Evolutionary conservation across 1,140 invertebrate genomes (phyloP), one percentile per base, ranked within the genome.

Genomic region (Atta cephalotes): DNA sequence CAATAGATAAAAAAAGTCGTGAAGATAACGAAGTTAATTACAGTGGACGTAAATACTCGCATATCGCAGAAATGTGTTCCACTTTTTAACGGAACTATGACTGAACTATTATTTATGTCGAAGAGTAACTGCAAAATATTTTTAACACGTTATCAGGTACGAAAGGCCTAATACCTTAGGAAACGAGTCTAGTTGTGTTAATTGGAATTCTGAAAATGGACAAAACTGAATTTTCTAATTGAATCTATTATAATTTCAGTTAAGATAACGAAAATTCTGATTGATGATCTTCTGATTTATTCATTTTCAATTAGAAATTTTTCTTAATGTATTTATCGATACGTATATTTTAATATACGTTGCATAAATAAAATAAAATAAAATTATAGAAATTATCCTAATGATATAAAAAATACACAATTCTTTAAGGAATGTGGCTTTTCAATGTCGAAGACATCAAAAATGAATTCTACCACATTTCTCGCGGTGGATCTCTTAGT

Each of bases 11-110:
- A 84, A 51, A 84, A 84, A 51, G 14, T 35, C 5, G 14, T 9
- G 56, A 49, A 84, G 80, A 84, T 84, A 84, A 84, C 80, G 12
- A 35, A 62, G 80, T 74, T 62, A 76, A 76, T 84, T 63, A 65
- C 56, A 5, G 70, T n/a, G 56, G 18, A 18, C 80, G 14, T 70
- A 70, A 56, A 74, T 12, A 45, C 14, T n/a, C 18, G 2, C 70
- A 2, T 84, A 84, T 84, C 80, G 39, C 70, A 68, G 45, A 10
- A 35, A 72, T 7, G 39, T 21, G 80, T 84, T 76, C 80, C 5
- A 84, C 56, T 84, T 84, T 16, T 49, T 39, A 35, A 39, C 49
- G 16, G 4, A 35, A 31, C 28, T 25, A 16, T 7, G 25, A 18
- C 25, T 12, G 21, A 63, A 25, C 21, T 45, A 84, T 82, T 82